Evolutionary conservation across 2,797 vertebrate species (phyloP).

Genomic region (Spinibarbus caldwelli): DNA sequence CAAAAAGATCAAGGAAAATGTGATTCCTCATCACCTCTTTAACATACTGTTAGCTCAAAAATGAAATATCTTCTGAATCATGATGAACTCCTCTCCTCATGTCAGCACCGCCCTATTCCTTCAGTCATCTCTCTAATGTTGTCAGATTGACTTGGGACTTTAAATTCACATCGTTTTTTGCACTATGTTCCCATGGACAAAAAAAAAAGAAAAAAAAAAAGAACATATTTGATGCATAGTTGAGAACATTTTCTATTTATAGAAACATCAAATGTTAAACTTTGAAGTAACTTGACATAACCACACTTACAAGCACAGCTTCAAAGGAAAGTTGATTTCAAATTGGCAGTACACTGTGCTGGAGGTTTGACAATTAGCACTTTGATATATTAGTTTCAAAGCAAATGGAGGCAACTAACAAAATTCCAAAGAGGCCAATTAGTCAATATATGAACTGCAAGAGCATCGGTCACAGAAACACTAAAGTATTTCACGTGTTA

Average conservation of each 20-base stretch:
- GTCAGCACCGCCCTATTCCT: background rate
- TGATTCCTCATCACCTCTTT: background rate
- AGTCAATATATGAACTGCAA: conserved; percentile 27
- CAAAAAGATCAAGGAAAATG: background rate
- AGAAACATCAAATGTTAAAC: background rate
- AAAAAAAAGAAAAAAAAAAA: no score
- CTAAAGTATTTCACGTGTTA: conserved; percentile 7
- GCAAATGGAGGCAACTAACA: conserved; percentile 19
- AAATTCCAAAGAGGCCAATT: conserved; percentile 41
- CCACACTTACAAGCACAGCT: conserved; percentile 17
- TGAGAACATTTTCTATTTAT: background rate
- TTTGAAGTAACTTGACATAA: conserved; percentile 24
- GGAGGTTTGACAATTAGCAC: conserved; percentile 32
- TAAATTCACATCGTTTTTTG: background rate
- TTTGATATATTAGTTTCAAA: conserved; percentile 51
- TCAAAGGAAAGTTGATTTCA: conserved; percentile 12
- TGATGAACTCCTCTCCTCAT: background rate
- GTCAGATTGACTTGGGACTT: background rate
- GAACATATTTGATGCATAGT: background rate
- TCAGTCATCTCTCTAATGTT: no score
- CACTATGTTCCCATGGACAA: background rate
- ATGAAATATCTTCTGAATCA: background rate
- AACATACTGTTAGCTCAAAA: background rate
- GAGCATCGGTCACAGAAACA: conserved; percentile 7
- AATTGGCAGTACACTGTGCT: conserved; percentile 27